Base-by-base conservation (phyloP, 2,113 vertebrate genomes). In the Saguinus imperator region DNA sequence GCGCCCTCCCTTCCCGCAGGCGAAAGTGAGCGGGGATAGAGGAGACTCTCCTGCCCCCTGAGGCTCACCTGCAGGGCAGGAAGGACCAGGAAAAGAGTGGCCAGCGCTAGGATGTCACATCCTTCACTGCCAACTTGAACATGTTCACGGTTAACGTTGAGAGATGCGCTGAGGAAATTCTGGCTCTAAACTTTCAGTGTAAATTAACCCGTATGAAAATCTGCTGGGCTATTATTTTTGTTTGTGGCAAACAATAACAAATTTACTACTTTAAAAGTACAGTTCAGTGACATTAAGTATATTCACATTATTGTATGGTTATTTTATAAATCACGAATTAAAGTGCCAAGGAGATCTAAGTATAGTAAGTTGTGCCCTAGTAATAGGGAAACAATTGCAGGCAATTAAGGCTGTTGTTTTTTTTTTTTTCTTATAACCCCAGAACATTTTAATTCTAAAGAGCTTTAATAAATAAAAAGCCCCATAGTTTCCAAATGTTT, bases 261-360 rank as follows among this genome's bases (percentile, higher is more conserved):
- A 79, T 75, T 73, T 58, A 77, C 35, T 16, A 52, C 58, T 84
- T 94, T 80, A 45, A 79, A 7, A 64, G 27, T 29, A 40, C 25
- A 40, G 25, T 52, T 89, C 40, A 20, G 16, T 45, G 20, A 16
- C 52, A 73, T n/a, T 82, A 91, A 88, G 13, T 66, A 32, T 32
- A 77, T 82, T 91, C 55, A 91, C 57, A 40, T 20, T 52, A 25
- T 40, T 68, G 29, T 66, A 52, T 77, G 52, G n/a, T 66, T 84
- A 13, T 89, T 94, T 77, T 93, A 89, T 83, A 55, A 79, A 91
- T 35, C 82, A 82, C 76, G 91, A 58, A 66, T 87, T 77, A 87
- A 94, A 87, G 88, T 84, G 70, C 45, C 61, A 96, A 64, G 64
- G 23, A 95, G 29, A 75, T 64, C 76, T 72, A 58, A 45, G 4